A percentile compares a stretch with the other conserved stretches of the same genome.
phyloP scores from a whole-genome alignment of 2,888 invertebrate genomes.

The Aphelenchoides bicaudatus region DNA sequence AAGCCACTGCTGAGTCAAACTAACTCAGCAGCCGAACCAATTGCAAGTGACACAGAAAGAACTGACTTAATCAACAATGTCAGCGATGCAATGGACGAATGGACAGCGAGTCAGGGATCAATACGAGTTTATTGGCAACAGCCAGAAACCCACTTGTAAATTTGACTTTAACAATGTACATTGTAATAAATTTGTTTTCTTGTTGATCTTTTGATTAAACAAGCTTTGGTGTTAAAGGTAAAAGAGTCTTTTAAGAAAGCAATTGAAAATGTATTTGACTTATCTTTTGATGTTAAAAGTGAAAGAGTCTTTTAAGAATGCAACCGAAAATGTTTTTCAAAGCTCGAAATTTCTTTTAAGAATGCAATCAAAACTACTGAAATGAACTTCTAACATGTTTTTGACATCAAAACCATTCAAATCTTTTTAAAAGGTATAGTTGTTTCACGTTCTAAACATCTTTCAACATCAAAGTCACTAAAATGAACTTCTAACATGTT shows the following conservation, averaged over 20 bases:
- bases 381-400: not conserved
- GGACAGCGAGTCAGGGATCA: not conserved
- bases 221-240: too few relatives aligned
- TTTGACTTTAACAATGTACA: not conserved
- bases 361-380: not conserved
- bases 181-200: not conserved
- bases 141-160: constrained; percentile 7
- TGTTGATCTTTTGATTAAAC: too few relatives aligned
- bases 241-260: too few relatives aligned
- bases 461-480: not conserved
- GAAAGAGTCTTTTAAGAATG: too few relatives aligned
- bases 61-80: too few relatives aligned
- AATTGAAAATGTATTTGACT: too few relatives aligned
- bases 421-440: too few relatives aligned
- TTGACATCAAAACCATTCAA: too few relatives aligned
- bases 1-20: not conserved
- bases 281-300: too few relatives aligned
- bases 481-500: not conserved
- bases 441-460: not conserved
- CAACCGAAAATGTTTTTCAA: too few relatives aligned
- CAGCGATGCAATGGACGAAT: not conserved
- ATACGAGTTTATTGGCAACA: not conserved
- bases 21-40: not conserved
- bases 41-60: too few relatives aligned
- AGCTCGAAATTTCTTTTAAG: not conserved